Evolutionary conservation across 2,113 vertebrate species (phyloP).

Genomic region (Alethe castanea): DNA sequence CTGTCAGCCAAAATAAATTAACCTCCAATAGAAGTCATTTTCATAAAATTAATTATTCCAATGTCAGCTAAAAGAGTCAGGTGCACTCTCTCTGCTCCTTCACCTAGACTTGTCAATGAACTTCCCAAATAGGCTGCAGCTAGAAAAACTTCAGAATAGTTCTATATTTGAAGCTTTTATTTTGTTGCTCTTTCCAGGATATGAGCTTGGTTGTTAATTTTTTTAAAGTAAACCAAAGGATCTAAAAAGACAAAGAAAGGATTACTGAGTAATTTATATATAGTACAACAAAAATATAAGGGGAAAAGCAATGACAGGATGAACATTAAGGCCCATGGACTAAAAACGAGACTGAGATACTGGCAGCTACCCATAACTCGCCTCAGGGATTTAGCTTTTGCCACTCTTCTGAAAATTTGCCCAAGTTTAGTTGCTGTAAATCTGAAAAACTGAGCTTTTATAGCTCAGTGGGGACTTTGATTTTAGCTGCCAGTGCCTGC

Average conservation of each 20-base stretch:
- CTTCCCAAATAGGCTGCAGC: not conserved
- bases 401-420: not conserved
- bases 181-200: not conserved
- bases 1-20: conserved; percentile 75
- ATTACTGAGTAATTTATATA: not conserved
- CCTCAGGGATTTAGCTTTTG: not conserved
- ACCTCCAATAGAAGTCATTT: conserved; percentile 68
- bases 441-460: not conserved
- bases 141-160: not conserved
- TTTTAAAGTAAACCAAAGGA: not conserved
- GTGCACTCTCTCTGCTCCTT: not conserved
- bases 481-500: not conserved
- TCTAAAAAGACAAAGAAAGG: not conserved
- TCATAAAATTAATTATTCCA: conserved; percentile 69
- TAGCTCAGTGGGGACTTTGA: not conserved
- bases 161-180: not conserved
- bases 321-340: not conserved
- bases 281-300: not conserved
- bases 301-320: not conserved
- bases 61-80: conserved; percentile 59
- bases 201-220: not conserved
- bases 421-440: not conserved
- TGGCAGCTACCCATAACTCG: not conserved
- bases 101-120: not conserved
- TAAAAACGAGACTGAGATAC: not conserved